Percentiles rank a stretch among this genome's conserved stretches.
Conservation (phyloP, 2,113 vertebrate species). For the Hemichromis elongatus region DNA sequence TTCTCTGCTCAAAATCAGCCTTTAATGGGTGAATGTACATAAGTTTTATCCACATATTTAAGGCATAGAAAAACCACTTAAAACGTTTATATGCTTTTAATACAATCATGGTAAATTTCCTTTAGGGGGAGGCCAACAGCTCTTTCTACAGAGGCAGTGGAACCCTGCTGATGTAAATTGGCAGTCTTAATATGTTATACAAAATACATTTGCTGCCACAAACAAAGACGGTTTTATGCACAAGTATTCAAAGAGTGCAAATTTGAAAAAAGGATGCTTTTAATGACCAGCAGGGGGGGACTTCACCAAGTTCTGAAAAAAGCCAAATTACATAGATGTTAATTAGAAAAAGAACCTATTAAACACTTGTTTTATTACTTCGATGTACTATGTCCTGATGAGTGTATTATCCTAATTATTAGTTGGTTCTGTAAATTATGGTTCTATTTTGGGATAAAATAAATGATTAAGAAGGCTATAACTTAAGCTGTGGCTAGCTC, state of each 20-base stretch:
- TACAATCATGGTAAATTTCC: not conserved
- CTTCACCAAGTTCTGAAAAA: not conserved
- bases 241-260: not conserved
- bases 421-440: accelerated
- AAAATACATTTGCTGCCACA: not conserved
- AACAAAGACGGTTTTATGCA: not conserved
- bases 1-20: not conserved
- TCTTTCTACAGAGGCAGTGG: not conserved
- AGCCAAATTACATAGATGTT: not conserved
- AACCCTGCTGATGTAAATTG: not conserved
- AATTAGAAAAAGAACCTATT: not conserved
- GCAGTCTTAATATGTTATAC: not conserved
- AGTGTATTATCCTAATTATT: not conserved
- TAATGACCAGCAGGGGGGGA: not conserved
- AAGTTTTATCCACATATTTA: not conserved
- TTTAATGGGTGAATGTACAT: not conserved
- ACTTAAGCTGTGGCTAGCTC: not conserved
- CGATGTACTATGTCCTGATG: not conserved
- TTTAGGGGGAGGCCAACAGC: not conserved
- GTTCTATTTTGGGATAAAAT: not conserved
- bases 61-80: not conserved
- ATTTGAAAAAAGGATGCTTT: not conserved
- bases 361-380: not conserved
- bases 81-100: not conserved
- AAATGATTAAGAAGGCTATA: not conserved